These are phyloP conservation scores for Columbina picui DNA, from an alignment of 2,113 vertebrate genomes.

Conservation along the genomic window DNA sequence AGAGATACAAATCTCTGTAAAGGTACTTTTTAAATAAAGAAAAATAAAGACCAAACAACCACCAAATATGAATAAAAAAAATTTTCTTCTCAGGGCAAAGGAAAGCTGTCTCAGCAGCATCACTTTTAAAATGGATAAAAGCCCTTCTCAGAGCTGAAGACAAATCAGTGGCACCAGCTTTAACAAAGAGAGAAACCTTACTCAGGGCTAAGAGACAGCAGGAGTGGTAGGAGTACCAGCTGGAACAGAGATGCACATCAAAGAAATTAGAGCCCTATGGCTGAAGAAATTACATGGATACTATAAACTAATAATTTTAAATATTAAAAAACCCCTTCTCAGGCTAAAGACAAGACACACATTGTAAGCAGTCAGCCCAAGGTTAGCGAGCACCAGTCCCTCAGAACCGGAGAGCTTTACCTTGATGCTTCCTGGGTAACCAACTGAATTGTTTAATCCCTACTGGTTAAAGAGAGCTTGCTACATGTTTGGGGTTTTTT, in stretches of 20 bases:
- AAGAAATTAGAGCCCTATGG: conserved; percentile 76
- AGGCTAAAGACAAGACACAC: conserved; percentile 66
- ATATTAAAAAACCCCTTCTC: conserved; percentile 78
- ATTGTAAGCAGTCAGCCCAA: conserved; percentile 71
- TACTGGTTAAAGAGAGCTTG: conserved; percentile 54
- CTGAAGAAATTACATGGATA: conserved; percentile 76
- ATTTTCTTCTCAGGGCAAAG: not conserved
- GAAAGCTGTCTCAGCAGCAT: conserved; percentile 34
- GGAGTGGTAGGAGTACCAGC: conserved; percentile 67
- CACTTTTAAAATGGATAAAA: conserved; percentile 65
- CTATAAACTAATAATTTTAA: conserved; percentile 80
- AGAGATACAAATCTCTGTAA: not conserved
- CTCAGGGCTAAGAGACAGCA: conserved; percentile 75
- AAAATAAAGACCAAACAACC: not conserved
- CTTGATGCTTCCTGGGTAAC: conserved; percentile 59
- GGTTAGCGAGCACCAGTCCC: conserved; percentile 64
- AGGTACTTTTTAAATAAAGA: not conserved
- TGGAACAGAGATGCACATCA: conserved; percentile 76
- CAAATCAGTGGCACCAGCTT: conserved; percentile 60
- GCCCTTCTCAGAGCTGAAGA: conserved; percentile 49
- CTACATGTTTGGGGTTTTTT: not conserved
- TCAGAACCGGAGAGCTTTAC: conserved; percentile 50
- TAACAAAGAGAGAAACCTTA: conserved; percentile 73
- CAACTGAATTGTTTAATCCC: conserved; percentile 64
- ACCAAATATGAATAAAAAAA: conserved; percentile 38